A percentile compares a stretch with the other conserved stretches of the same genome.
Conservation (phyloP, 2,113 vertebrate genomes). For the Dicentrarchus labrax region DNA sequence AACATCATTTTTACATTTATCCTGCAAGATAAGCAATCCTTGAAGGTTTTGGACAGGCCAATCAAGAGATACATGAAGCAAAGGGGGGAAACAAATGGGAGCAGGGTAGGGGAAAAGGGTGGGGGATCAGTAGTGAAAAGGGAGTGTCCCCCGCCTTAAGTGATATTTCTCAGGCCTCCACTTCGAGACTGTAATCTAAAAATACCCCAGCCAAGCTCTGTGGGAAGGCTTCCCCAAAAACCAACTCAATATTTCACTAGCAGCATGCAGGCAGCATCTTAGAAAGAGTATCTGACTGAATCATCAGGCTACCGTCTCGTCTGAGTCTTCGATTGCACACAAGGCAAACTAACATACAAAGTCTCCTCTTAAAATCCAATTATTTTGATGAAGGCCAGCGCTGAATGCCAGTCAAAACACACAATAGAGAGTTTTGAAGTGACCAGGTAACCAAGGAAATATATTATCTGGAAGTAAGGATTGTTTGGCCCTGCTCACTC, state of each 20-base stretch:
- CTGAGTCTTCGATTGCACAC: neutral
- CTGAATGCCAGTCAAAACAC: neutral
- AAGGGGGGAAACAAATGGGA: slow-evolving; percentile 8
- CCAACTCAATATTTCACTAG: slow-evolving; percentile 66
- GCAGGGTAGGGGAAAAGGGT: neutral
- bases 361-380: neutral
- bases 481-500: neutral
- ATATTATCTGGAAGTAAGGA: neutral
- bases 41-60: neutral
- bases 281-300: slow-evolving; percentile 12
- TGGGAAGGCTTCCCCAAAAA: slow-evolving; percentile 74
- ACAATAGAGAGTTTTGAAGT: neutral
- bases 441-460: neutral
- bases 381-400: neutral
- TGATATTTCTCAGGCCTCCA: slow-evolving; percentile 60
- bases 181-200: slow-evolving; percentile 67
- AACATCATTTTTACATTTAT: slow-evolving; percentile 10
- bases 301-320: neutral
- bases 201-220: slow-evolving; percentile 68
- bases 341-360: neutral
- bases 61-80: neutral
- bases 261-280: slow-evolving; percentile 11
- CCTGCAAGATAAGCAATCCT: slow-evolving; percentile 3
- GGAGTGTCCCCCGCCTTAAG: slow-evolving; percentile 20
- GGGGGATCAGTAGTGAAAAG: neutral